These are phyloP conservation scores for Pycnonotus jocosus DNA, from an alignment of 2,113 vertebrate species.

Conservation along the genomic window DNA sequence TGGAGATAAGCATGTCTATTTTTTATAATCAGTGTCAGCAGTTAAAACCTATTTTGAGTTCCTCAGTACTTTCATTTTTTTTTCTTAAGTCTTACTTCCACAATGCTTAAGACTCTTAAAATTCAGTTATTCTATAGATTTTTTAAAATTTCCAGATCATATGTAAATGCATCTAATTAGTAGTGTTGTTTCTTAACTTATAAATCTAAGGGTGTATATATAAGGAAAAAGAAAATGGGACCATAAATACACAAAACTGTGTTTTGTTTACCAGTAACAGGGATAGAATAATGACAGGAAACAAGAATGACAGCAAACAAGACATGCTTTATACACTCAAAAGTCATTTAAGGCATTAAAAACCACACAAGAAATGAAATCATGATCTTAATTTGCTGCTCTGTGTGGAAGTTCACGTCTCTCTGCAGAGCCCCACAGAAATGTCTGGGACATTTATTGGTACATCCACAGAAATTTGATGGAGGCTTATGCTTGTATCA, in stretches of 20 bases:
- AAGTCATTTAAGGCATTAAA: background rate
- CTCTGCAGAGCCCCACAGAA: background rate
- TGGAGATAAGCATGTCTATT: background rate
- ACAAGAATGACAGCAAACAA: background rate
- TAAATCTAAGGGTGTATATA: background rate
- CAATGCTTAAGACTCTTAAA: background rate
- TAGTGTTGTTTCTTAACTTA: background rate
- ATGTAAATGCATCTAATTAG: background rate
- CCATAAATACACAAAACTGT: background rate
- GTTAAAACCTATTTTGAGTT: background rate
- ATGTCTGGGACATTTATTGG: background rate
- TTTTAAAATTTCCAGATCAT: background rate
- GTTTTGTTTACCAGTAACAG: background rate
- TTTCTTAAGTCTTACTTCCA: background rate
- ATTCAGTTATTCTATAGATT: background rate
- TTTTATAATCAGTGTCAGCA: background rate
- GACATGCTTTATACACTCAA: background rate
- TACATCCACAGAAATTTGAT: rapidly evolving
- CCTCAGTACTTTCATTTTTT: background rate
- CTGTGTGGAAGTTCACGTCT: background rate
- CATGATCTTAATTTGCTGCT: background rate
- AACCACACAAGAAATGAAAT: background rate
- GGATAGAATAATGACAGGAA: background rate
- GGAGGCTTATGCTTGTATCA: background rate
- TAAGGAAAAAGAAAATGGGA: background rate